A percentile compares a stretch with the other conserved stretches of the same genome.
Conservation (phyloP, 2,797 vertebrate genomes). For the Oryzias dopingdopingensis region DNA sequence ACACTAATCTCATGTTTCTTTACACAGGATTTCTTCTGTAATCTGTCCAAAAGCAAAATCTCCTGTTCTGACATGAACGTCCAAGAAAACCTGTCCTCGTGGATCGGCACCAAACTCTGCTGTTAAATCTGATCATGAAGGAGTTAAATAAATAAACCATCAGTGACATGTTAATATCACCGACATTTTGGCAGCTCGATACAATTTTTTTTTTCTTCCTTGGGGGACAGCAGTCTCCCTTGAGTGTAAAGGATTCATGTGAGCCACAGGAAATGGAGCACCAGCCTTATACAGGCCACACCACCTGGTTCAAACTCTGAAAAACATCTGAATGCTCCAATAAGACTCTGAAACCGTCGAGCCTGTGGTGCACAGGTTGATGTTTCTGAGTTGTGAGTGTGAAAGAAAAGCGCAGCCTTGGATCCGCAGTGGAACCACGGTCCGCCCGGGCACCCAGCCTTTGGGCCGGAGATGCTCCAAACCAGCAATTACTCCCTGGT, state of each 20-base stretch:
- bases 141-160: constrained; percentile 7
- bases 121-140: constrained; percentile 1
- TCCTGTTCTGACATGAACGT: constrained; percentile 13
- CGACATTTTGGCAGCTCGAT: constrained; percentile 22
- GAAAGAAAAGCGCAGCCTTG: constrained; percentile 62
- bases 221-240: constrained; percentile 8
- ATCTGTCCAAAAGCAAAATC: neutral
- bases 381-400: constrained; percentile 55
- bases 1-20: constrained; percentile 18
- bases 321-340: constrained; percentile 1
- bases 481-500: constrained; percentile 91
- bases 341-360: neutral
- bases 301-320: neutral
- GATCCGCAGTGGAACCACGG: constrained; percentile 70
- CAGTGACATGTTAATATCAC: constrained; percentile 32
- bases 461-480: constrained; percentile 81
- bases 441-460: constrained; percentile 64
- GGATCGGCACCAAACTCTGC: neutral
- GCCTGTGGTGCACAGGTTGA: constrained; percentile 20
- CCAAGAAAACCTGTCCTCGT: neutral
- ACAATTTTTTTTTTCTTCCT: neutral
- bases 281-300: neutral
- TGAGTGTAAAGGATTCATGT: constrained; percentile 16
- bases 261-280: constrained; percentile 21
- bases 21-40: constrained; percentile 37